phyloP scores from a whole-genome alignment of 2,888 invertebrate genomes.

The Hoplodrina blanda region DNA sequence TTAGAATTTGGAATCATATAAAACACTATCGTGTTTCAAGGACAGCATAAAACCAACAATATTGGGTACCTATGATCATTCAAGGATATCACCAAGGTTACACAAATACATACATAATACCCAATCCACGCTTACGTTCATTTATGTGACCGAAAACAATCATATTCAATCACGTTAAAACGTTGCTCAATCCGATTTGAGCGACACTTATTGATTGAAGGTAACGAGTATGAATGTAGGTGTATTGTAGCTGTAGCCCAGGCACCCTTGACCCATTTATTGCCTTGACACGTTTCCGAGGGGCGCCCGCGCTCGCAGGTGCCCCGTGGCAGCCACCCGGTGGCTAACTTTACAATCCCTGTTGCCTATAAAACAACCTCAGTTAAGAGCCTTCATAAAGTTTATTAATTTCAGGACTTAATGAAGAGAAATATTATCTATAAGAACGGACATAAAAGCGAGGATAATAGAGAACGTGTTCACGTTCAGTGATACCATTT shows the following conservation, averaged over 20 bases:
- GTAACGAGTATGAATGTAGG: conserved; percentile 50
- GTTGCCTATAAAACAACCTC: conserved; percentile 61
- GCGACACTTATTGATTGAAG: conserved; percentile 66
- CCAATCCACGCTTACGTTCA: conserved; percentile 1
- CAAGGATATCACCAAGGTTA: not conserved
- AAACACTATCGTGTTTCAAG: not conserved
- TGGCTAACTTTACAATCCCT: conserved; percentile 60
- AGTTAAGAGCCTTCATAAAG: conserved; percentile 47
- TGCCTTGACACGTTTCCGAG: conserved; percentile 77
- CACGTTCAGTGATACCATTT: not conserved
- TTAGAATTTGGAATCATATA: not conserved
- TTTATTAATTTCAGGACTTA: conserved; percentile 50
- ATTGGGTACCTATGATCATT: conserved; percentile 2
- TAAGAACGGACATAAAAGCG: conserved; percentile 14
- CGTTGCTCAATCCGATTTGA: conserved; percentile 15
- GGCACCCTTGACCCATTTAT: conserved; percentile 77
- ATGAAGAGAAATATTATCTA: conserved; percentile 37
- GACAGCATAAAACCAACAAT: not conserved
- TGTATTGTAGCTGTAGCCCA: conserved; percentile 48
- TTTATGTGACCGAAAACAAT: not conserved
- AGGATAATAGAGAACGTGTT: conserved; percentile 13
- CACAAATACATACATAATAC: not conserved
- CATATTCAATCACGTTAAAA: conserved; percentile 17
- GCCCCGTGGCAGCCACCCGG: conserved; percentile 29
- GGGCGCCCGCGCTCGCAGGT: conserved; percentile 50